phyloP scores from a whole-genome alignment of 2,797 vertebrate species.

The Hylomyscus alleni region DNA sequence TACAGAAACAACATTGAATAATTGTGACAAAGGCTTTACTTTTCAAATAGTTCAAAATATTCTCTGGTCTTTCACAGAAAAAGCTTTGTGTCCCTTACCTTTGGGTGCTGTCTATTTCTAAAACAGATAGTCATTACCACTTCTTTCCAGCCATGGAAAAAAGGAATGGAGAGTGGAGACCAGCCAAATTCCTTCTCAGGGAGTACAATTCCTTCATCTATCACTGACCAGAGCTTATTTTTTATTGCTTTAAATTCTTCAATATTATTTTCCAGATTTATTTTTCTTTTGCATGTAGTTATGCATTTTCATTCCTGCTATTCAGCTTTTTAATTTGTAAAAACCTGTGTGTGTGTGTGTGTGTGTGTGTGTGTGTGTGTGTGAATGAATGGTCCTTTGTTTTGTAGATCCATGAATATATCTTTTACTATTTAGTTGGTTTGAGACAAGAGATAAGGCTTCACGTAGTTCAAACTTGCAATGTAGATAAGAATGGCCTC shows the following conservation, averaged over 20 bases:
- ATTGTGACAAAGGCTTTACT: background rate
- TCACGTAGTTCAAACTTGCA: background rate
- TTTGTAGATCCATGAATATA: slow-evolving; percentile 4
- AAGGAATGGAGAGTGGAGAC: background rate
- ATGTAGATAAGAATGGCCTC: background rate
- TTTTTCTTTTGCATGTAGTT: background rate
- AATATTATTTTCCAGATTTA: background rate
- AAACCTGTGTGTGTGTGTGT: background rate
- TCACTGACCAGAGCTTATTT: background rate
- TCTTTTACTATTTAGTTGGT: background rate
- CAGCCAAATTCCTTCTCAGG: slow-evolving; percentile 5
- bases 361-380: too few relatives aligned
- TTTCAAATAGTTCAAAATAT: background rate
- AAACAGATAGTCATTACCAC: background rate
- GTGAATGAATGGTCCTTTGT: background rate
- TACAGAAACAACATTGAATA: background rate
- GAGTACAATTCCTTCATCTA: background rate
- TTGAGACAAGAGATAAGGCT: background rate
- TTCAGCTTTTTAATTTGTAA: background rate
- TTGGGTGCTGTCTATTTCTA: background rate
- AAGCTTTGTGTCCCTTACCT: background rate
- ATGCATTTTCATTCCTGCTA: background rate
- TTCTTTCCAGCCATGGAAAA: background rate
- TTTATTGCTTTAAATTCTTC: background rate
- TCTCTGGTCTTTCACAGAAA: background rate